phyloP scores from a whole-genome alignment of 2,797 vertebrate genomes.

The Lacerta viridis region DNA sequence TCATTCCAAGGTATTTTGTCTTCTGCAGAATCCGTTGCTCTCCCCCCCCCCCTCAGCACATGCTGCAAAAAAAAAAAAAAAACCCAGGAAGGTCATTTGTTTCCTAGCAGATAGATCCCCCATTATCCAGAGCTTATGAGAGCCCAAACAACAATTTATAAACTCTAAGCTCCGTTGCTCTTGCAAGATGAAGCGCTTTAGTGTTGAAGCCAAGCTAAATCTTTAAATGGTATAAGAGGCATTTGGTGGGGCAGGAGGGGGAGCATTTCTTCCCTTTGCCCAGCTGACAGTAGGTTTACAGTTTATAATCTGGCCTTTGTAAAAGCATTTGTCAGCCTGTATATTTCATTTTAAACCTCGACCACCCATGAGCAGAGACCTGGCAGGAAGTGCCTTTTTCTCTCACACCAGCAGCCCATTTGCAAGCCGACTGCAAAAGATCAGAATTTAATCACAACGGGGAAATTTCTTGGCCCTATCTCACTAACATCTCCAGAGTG shows the following conservation, averaged over 20 bases:
- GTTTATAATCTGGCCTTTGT: slow-evolving; percentile 93
- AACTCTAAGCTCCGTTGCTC: slow-evolving; percentile 71
- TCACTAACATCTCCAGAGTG: slow-evolving; percentile 80
- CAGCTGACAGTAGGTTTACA: slow-evolving; percentile 92
- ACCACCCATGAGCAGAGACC: slow-evolving; percentile 92
- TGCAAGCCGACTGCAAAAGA: slow-evolving; percentile 83
- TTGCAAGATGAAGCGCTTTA: slow-evolving; percentile 75
- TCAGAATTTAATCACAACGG: slow-evolving; percentile 83
- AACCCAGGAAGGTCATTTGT: slow-evolving; percentile 72
- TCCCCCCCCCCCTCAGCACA: not conserved
- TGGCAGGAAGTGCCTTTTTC: slow-evolving; percentile 85
- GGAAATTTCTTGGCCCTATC: slow-evolving; percentile 83
- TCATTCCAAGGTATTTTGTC: slow-evolving; percentile 71
- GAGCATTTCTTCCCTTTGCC: slow-evolving; percentile 75
- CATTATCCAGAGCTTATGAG: slow-evolving; percentile 70
- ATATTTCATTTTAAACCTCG: slow-evolving; percentile 87
- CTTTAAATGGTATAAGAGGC: slow-evolving; percentile 83
- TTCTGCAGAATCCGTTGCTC: slow-evolving; percentile 74
- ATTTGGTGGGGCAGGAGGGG: slow-evolving; percentile 63
- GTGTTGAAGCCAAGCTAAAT: slow-evolving; percentile 80
- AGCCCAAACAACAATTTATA: slow-evolving; percentile 75
- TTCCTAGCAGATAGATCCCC: slow-evolving; percentile 74
- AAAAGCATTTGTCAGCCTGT: slow-evolving; percentile 93
- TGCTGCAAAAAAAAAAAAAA: not conserved
- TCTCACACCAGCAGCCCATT: slow-evolving; percentile 77